Conservation (phyloP, 2,888 invertebrate species). For the Dorcus hopei region DNA sequence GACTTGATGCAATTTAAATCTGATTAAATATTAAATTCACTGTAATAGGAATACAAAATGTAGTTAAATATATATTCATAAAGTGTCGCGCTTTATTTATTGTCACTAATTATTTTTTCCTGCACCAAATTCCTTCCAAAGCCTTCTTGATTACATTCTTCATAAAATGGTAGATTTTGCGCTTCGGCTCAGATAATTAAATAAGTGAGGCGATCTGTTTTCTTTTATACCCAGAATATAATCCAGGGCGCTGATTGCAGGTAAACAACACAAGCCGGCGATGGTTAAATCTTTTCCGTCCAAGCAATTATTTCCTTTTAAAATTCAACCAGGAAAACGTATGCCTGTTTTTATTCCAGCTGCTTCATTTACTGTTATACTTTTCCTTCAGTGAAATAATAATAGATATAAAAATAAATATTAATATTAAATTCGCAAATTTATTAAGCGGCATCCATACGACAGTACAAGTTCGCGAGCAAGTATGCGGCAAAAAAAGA, state of each 20-base stretch:
- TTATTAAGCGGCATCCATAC: not conserved
- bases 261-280: slow-evolving; percentile 37
- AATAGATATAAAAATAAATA: slow-evolving; percentile 9
- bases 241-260: slow-evolving; percentile 50
- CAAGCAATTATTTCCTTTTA: slow-evolving; percentile 32
- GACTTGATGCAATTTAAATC: too few relatives aligned
- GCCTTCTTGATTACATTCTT: slow-evolving; percentile 36
- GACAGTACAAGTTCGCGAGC: too few relatives aligned
- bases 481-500: not conserved
- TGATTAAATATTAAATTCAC: too few relatives aligned
- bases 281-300: slow-evolving; percentile 39
- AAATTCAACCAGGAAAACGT: slow-evolving; percentile 37
- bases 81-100: not conserved
- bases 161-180: slow-evolving; percentile 36
- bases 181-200: slow-evolving; percentile 46
- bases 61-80: too few relatives aligned
- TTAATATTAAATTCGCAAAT: not conserved
- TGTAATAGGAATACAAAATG: too few relatives aligned
- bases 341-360: slow-evolving; percentile 30
- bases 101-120: slow-evolving; percentile 12
- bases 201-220: slow-evolving; percentile 43
- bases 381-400: slow-evolving; percentile 7
- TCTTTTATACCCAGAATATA: slow-evolving; percentile 46
- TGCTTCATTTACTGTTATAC: not conserved
- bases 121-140: too few relatives aligned